phyloP scores from a whole-genome alignment of 2,888 invertebrate species.

The Lochmaea crataegi region DNA sequence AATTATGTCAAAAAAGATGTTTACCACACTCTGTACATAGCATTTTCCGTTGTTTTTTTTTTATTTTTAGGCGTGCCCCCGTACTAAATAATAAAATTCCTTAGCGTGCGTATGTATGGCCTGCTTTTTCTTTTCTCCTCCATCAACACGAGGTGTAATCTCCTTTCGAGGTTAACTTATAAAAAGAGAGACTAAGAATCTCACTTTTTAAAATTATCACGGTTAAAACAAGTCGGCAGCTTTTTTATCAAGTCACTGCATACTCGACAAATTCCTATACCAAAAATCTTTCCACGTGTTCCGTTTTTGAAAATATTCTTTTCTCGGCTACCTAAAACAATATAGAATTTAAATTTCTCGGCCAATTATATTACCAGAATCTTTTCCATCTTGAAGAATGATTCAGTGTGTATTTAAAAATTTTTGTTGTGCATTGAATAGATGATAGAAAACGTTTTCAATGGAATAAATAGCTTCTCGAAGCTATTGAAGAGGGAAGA shows the following conservation, averaged over 20 bases:
- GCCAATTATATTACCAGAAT: neutral
- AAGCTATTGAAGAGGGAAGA: slow-evolving; percentile 16
- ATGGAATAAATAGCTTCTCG: slow-evolving; percentile 10
- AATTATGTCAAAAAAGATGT: too few relatives aligned
- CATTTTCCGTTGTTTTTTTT: too few relatives aligned
- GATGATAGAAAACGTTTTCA: neutral
- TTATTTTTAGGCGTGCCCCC: neutral
- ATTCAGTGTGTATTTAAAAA: neutral
- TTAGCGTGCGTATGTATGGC: slow-evolving; percentile 12
- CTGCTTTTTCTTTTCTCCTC: slow-evolving; percentile 18
- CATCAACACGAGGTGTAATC: slow-evolving; percentile 22
- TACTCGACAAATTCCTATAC: neutral
- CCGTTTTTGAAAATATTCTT: too few relatives aligned
- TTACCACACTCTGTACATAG: too few relatives aligned
- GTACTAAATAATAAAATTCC: slow-evolving; percentile 15
- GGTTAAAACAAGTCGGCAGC: slow-evolving; percentile 8
- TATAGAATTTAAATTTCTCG: neutral
- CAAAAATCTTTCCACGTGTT: neutral
- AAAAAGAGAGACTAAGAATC: slow-evolving; percentile 26
- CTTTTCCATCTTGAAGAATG: neutral
- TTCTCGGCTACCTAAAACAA: too few relatives aligned
- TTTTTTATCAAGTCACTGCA: neutral
- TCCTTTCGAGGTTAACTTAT: slow-evolving; percentile 24
- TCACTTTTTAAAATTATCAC: slow-evolving; percentile 26
- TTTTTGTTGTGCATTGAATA: neutral